These are phyloP conservation scores for Oedothorax gibbosus DNA, from an alignment of 1,140 invertebrate species.

Conservation along the genomic window DNA sequence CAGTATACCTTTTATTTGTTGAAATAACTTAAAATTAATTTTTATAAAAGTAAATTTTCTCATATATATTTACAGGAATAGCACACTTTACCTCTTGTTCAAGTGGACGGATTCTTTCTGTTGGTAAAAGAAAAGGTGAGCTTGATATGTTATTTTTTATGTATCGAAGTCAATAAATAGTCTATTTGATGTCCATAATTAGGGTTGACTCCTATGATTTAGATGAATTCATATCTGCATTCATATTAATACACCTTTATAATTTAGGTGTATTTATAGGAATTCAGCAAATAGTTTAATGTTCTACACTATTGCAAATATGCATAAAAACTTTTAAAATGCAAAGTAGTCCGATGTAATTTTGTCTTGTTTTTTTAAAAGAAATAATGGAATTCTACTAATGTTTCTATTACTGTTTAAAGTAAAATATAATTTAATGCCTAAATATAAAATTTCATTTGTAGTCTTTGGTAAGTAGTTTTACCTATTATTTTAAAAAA, in stretches of 20 bases:
- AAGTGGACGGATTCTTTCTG: constrained; percentile 84
- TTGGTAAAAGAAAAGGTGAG: constrained; percentile 69
- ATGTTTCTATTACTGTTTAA: no score
- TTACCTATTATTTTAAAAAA: no score
- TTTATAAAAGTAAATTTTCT: background rate
- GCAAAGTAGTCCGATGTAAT: background rate
- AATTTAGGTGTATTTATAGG: no score
- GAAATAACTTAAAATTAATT: background rate
- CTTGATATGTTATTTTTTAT: background rate
- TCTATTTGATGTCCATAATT: background rate
- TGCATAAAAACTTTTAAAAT: background rate
- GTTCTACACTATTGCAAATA: background rate
- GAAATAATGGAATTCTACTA: background rate
- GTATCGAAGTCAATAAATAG: background rate
- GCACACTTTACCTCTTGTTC: constrained; percentile 91
- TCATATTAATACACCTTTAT: background rate
- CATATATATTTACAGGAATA: constrained; percentile 74
- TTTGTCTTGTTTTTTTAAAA: background rate
- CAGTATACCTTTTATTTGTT: background rate
- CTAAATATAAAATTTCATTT: no score
- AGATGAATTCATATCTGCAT: background rate
- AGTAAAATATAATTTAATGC: no score
- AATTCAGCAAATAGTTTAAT: background rate
- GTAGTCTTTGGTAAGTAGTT: no score
- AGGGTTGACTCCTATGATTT: background rate